phyloP scores from a whole-genome alignment of 2,888 invertebrate species.

The Lacanobia wlatinum region DNA sequence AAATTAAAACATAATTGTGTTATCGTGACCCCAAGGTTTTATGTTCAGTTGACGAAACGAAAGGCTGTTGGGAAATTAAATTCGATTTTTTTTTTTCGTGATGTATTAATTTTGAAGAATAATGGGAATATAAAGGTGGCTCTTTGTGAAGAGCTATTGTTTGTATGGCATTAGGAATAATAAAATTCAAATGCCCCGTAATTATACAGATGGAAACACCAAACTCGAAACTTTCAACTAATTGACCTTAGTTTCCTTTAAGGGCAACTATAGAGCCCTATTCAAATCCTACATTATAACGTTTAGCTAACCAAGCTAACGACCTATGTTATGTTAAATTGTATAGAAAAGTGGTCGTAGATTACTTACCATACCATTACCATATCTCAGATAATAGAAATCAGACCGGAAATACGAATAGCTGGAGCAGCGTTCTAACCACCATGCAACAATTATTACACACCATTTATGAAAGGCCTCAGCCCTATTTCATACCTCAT shows the following conservation, averaged over 20 bases:
- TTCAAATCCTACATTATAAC: not conserved
- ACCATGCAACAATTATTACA: slow-evolving; percentile 62
- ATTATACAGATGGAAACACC: slow-evolving; percentile 10
- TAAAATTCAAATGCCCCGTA: slow-evolving; percentile 15
- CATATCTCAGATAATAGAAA: slow-evolving; percentile 62
- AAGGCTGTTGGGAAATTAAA: slow-evolving; percentile 67
- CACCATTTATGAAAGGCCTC: slow-evolving; percentile 55
- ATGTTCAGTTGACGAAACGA: slow-evolving; percentile 79
- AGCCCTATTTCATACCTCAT: slow-evolving; percentile 60
- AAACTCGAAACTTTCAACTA: not conserved
- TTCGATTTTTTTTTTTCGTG: slow-evolving; percentile 57
- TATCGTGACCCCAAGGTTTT: slow-evolving; percentile 89
- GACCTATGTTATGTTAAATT: slow-evolving; percentile 15
- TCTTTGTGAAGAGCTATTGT: slow-evolving; percentile 37
- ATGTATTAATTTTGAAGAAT: slow-evolving; percentile 43
- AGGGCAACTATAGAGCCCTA: not conserved
- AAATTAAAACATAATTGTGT: slow-evolving; percentile 91
- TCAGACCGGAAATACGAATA: slow-evolving; percentile 53
- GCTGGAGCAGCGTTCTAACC: slow-evolving; percentile 32
- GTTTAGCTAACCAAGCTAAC: not conserved
- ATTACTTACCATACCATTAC: slow-evolving; percentile 57
- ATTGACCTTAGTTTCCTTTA: not conserved
- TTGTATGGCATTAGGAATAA: slow-evolving; percentile 4
- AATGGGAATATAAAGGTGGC: slow-evolving; percentile 20
- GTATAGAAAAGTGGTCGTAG: slow-evolving; percentile 45